Evolutionary conservation across 2,797 vertebrate species (phyloP), one percentile per base, ranked within the genome.

Genomic region (Alectoris magna): DNA sequence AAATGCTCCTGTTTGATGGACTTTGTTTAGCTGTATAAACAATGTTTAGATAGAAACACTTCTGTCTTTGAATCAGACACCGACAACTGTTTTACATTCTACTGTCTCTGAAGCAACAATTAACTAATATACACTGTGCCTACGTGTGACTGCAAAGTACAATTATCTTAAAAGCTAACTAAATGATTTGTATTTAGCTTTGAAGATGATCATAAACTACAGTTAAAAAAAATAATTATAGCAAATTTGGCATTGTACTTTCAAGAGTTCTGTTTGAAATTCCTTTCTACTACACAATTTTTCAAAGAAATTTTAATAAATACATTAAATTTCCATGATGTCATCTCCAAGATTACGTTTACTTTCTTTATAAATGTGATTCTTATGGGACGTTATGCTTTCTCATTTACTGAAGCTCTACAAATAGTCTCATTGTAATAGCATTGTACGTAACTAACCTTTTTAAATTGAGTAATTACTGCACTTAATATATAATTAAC

Each of bases 401-500:
- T n/a, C 26, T 83, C 11, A 3, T 21, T 69, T 88, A 84, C 62
- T 62, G 55, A 74, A 39, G 59, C 64, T 91, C 77, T 66, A 86
- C 43, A 76, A 71, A 59, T 58, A 81, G 9, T 58, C 31, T 23
- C 9, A 66, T 46, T 89, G 59, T 80, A 93, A 78, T 23, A 84
- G 13, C 68, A 17, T 69, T 68, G 38, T 1, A 1, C 19, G 73
- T 68, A 87, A 71, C 27, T 31, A 13, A 9, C 11, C 10, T 76
- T 90, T 91, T 63, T 29, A 93, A 85, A 85, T 6, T 88, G 36
- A 84, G 41, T 75, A 94, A 91, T 94, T 59, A 44, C 68, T 89
- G 46, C 12, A 46, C 5, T 84, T 68, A 73, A 10, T 14, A 87
- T 38, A 26, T 59, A 91, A 93, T 95, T 91, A 90, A 55, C 7